Conservation (phyloP, 2,113 vertebrate genomes). For the Charadrius vociferus region DNA sequence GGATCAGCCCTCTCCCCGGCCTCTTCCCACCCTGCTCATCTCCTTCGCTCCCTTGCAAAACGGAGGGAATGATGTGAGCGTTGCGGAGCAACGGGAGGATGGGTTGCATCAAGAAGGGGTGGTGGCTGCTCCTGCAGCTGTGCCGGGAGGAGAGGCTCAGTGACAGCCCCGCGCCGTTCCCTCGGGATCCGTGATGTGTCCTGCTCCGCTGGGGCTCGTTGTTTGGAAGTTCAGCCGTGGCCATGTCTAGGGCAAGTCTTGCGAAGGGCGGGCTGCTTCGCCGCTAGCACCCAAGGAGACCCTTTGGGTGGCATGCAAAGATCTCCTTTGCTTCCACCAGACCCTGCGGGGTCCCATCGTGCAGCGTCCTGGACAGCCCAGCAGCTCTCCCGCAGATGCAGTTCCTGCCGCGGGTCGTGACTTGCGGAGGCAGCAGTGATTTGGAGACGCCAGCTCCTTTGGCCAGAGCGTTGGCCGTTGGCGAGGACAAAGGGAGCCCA, state of each 20-base stretch:
- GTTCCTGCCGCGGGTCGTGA: rapidly evolving
- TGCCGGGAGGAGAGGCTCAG: background rate
- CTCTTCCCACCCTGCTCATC: rapidly evolving
- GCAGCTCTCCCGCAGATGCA: background rate
- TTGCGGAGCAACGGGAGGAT: rapidly evolving
- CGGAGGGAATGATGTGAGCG: rapidly evolving
- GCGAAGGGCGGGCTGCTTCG: background rate
- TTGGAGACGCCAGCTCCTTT: rapidly evolving
- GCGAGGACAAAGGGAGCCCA: background rate
- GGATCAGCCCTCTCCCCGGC: no score
- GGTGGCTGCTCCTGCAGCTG: rapidly evolving
- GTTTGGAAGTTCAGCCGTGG: rapidly evolving
- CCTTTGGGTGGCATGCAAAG: rapidly evolving
- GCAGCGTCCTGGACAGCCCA: background rate
- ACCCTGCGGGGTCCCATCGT: rapidly evolving
- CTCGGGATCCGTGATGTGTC: rapidly evolving
- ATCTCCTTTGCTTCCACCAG: background rate
- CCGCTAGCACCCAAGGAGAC: rapidly evolving
- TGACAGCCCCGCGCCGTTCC: rapidly evolving
- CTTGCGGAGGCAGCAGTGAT: background rate
- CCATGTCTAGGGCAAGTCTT: rapidly evolving
- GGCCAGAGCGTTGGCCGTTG: background rate
- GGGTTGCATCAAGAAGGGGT: rapidly evolving
- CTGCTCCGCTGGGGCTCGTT: background rate
- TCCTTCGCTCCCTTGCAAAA: rapidly evolving